Percentiles rank a stretch among this genome's conserved stretches.
Evolutionary conservation across 2,113 vertebrate species (phyloP).

Genomic region (cat (Felis catus)): DNA sequence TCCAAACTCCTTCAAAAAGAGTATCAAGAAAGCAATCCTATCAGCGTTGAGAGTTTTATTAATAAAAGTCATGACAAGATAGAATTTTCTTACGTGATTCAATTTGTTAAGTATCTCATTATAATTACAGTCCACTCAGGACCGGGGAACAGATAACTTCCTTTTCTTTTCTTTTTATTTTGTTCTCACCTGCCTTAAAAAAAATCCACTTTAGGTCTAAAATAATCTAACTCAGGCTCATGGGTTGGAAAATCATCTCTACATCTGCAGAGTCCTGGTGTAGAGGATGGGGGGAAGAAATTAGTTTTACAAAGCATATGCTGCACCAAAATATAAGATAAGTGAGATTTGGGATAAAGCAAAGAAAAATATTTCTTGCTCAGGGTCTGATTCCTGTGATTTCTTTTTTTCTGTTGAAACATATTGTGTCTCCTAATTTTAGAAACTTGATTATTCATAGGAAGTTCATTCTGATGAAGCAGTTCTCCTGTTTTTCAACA

Average conservation of each 20-base stretch:
- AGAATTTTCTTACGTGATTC: not conserved
- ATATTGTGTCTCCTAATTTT: constrained; percentile 64
- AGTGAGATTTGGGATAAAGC: constrained; percentile 27
- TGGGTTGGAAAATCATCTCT: not conserved
- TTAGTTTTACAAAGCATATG: constrained; percentile 55
- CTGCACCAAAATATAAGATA: constrained; percentile 48
- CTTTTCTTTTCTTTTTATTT: not conserved
- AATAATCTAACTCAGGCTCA: constrained; percentile 6
- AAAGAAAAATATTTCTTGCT: constrained; percentile 56
- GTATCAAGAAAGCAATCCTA: not conserved
- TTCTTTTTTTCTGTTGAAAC: constrained; percentile 57
- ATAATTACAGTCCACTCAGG: not conserved
- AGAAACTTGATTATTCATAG: constrained; percentile 57
- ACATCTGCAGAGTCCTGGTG: constrained; percentile 62
- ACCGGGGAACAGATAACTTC: not conserved
- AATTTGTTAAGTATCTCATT: not conserved
- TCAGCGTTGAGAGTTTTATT: not conserved
- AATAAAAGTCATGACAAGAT: not conserved
- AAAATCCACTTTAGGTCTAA: not conserved
- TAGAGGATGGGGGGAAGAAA: constrained; percentile 37
- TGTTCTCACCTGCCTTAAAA: constrained; percentile 12
- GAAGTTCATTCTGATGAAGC: constrained; percentile 48
- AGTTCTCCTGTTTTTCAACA: constrained; percentile 46
- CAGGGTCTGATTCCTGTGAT: constrained; percentile 26
- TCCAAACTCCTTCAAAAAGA: not conserved